Evolutionary conservation across 1,140 invertebrate genomes (phyloP), one percentile per base, ranked within the genome.

Genomic region (Atta cephalotes): DNA sequence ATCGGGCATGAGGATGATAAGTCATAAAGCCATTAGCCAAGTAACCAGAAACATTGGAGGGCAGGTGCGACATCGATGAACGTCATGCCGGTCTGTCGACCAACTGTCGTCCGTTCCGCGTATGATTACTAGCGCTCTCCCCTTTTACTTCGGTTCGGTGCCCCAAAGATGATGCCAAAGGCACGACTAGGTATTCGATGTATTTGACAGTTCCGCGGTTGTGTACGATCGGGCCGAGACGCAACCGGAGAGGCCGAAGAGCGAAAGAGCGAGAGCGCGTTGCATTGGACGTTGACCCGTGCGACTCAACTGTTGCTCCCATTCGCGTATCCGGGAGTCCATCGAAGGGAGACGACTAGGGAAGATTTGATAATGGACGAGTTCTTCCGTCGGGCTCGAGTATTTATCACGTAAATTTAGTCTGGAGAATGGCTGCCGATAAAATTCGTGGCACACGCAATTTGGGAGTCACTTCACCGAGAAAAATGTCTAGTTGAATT

Each of bases 221-320:
- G 51, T 88, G 58, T 65, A 88, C 74, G 76, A 58, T 71, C 74
- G 78, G 28, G 51, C 49, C 60, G 88, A 80, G 63, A 86, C 31
- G 31, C 31, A 35, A 35, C 66, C 72, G 86, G 28, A 85, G 78
- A 60, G 72, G n/a, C 21, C n/a, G 25, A 49, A 72, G 60, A 87
- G 45, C 53, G 81, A 77, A 63, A 68, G 58, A 66, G 78, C 85
- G 49, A 74, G 79, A 79, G 79, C 85, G 76, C 84, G 39, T 49
- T 51, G 60, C 63, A 77, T 90, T 91, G 90, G 90, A 91, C 90
- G 87, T 91, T 91, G 90, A 91, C 90, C 90, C 87, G 87, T 74
- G 84, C 71, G 87, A 74, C 74, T 91, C 90, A 91, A 91, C 90
- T 91, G 90, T 91, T 91, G 90, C 90, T 90, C 89, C 87, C 87